Conservation (phyloP, 2,113 vertebrate genomes). For the Herpailurus yagouaroundi region DNA sequence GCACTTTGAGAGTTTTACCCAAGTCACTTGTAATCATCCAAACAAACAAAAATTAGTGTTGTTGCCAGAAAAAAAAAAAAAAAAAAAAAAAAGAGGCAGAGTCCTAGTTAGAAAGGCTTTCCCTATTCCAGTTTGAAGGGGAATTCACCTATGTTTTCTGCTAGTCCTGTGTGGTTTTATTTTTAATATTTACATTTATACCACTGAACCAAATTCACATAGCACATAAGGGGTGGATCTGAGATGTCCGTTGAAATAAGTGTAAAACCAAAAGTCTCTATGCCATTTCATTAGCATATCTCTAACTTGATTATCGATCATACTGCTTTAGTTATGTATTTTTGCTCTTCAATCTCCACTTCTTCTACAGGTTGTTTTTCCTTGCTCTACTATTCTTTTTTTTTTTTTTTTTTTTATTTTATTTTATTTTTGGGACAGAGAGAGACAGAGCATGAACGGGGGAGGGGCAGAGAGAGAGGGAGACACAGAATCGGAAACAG, state of each 20-base stretch:
- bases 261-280: not conserved
- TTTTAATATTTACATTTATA: not conserved
- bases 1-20: not conserved
- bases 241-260: not conserved
- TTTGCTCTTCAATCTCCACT: not conserved
- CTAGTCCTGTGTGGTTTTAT: not conserved
- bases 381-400: too few species aligned
- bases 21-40: not conserved
- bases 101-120: not conserved
- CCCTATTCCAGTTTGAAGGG: not conserved
- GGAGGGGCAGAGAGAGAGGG: too few species aligned
- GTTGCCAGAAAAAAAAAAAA: not conserved
- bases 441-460: too few species aligned
- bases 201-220: not conserved
- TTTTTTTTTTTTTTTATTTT: too few species aligned
- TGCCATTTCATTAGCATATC: not conserved
- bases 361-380: not conserved
- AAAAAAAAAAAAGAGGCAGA: not conserved
- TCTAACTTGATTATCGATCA: not conserved
- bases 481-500: too few species aligned
- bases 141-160: not conserved
- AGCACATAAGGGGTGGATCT: not conserved
- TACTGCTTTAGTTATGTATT: not conserved
- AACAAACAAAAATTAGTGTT: not conserved
- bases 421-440: too few species aligned